Evolutionary conservation across 2,888 invertebrate species (phyloP).

Genomic region (Panorpa germanica): DNA sequence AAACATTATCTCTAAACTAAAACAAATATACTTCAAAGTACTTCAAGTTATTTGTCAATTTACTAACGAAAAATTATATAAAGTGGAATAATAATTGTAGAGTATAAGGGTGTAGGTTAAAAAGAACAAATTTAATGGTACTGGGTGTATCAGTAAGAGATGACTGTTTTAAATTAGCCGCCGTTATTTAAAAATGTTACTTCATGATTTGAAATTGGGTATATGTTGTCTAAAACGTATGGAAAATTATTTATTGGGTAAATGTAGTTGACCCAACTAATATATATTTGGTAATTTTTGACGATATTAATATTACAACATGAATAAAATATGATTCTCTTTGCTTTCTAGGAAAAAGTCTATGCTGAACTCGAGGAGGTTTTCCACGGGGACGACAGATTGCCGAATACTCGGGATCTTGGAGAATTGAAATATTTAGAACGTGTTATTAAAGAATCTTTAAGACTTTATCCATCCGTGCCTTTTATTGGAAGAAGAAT

Average conservation of each 20-base stretch:
- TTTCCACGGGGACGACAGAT: conserved; percentile 17
- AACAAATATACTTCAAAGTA: too few relatives aligned
- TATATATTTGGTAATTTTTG: neutral
- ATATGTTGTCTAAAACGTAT: too few relatives aligned
- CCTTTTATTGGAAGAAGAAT: conserved; percentile 19
- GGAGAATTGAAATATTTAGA: conserved; percentile 21
- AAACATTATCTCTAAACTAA: too few relatives aligned
- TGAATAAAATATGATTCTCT: conserved; percentile 5
- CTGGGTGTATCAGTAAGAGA: too few relatives aligned
- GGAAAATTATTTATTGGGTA: neutral
- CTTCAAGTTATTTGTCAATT: too few relatives aligned
- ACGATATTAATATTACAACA: neutral
- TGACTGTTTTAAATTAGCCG: too few relatives aligned
- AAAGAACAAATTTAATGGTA: too few relatives aligned
- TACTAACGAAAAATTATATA: too few relatives aligned
- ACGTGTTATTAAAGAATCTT: conserved; percentile 21
- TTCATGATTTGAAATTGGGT: too few relatives aligned
- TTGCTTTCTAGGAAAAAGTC: conserved; percentile 17
- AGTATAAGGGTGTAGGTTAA: too few relatives aligned
- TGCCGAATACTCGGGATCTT: conserved; percentile 18
- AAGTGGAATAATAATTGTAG: too few relatives aligned
- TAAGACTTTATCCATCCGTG: conserved; percentile 22
- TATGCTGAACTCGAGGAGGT: conserved; percentile 19
- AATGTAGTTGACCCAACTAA: neutral
- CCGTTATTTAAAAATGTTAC: too few relatives aligned